These are phyloP conservation scores for Gortyna flavago DNA, from an alignment of 2,888 invertebrate species.

Conservation along the genomic window DNA sequence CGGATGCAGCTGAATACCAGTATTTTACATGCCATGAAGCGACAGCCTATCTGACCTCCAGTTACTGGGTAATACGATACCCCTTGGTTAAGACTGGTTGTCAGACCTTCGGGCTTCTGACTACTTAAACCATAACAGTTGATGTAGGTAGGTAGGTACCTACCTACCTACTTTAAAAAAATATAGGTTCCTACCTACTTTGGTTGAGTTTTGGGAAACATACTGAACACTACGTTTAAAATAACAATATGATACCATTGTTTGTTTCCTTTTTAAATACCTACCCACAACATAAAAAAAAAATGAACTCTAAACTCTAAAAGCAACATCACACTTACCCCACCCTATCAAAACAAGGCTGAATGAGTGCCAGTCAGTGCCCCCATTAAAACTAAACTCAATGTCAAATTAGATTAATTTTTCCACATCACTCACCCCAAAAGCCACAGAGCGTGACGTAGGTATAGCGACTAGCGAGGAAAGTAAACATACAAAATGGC, in stretches of 20 bases:
- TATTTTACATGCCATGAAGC: too few species aligned
- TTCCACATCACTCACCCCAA: constrained; percentile 75
- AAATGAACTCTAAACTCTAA: constrained; percentile 50
- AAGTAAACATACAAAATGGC: constrained; percentile 86
- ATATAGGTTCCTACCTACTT: too few species aligned
- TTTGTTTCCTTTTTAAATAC: neutral
- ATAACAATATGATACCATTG: neutral
- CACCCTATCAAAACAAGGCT: constrained; percentile 63
- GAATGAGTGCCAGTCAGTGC: constrained; percentile 66
- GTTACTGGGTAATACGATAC: too few species aligned
- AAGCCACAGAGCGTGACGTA: constrained; percentile 78
- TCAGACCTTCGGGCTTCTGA: too few species aligned
- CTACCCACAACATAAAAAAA: neutral
- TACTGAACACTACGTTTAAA: neutral
- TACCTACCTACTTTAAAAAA: too few species aligned
- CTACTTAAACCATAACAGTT: neutral
- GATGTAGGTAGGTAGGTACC: too few species aligned
- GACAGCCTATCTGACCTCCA: too few species aligned
- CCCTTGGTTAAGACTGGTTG: too few species aligned
- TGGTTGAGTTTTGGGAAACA: neutral
- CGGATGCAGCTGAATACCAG: too few species aligned
- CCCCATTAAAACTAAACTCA: constrained; percentile 72
- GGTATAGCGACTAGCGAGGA: constrained; percentile 60
- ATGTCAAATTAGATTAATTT: constrained; percentile 84
- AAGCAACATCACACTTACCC: constrained; percentile 59